These are phyloP conservation scores for Norana najaformis DNA, from an alignment of 2,888 invertebrate genomes.

Conservation along the genomic window DNA sequence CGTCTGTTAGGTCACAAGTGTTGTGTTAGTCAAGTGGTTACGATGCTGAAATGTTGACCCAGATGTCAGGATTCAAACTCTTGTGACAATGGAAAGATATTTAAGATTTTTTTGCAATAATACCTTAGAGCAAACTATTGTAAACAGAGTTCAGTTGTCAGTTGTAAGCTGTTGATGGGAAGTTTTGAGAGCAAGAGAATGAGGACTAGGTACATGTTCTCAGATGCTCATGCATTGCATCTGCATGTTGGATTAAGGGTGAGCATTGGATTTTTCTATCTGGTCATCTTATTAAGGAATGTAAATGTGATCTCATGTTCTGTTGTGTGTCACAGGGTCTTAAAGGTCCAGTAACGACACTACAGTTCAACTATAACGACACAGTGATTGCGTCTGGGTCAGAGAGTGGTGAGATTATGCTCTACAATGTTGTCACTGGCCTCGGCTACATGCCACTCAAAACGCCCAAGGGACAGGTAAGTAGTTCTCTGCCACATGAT, in stretches of 20 bases:
- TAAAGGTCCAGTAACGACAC: slow-evolving; percentile 54
- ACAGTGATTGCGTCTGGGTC: slow-evolving; percentile 58
- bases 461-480: slow-evolving; percentile 25
- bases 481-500: not conserved
- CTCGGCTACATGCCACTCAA: slow-evolving; percentile 51
- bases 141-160: not conserved
- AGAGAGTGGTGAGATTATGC: slow-evolving; percentile 58
- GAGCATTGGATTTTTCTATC: not conserved
- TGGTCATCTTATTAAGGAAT: no score
- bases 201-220: not conserved
- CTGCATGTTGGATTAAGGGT: not conserved
- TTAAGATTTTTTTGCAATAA: not conserved
- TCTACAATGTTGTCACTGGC: slow-evolving; percentile 60
- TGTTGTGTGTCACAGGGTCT: slow-evolving; percentile 51
- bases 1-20: not conserved
- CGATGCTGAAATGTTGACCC: not conserved
- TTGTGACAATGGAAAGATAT: not conserved
- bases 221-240: no score
- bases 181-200: not conserved
- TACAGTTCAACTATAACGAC: slow-evolving; percentile 59
- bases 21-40: not conserved
- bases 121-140: not conserved
- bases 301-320: not conserved
- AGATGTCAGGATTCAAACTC: not conserved
- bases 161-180: not conserved